Evolutionary conservation across 53 echinoderm and acorn worm genomes (phyloP), one percentile per base, ranked within the genome.

Genomic region (Zoroaster sp.): DNA sequence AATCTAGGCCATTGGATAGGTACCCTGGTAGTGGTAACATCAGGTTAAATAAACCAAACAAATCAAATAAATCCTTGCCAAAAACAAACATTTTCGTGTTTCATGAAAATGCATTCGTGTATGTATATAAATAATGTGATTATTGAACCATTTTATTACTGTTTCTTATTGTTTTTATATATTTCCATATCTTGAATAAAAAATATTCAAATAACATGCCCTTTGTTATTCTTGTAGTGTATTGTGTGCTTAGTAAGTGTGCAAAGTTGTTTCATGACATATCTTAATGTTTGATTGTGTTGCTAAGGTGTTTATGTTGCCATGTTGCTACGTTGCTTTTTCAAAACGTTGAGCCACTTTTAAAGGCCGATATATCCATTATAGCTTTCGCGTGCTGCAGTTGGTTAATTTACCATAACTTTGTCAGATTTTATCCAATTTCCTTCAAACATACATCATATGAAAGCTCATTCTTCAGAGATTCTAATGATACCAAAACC

Each of bases 221-320:
- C 10, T 69, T 69, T 28, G 10, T 69, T 11, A 10, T 32, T 31
- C 32, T 4, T 9, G 3, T 69, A 23, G 7, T 32, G 8, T 69
- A 11, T 23, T 9, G 69, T 69, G 69, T 69, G 28, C 35, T 69
- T 5, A 69, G 28, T 23, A 69, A 30, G 9, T 28, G 69, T 69
- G 32, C 2, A 32, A 69, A 69, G 69, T 69, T 69, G 15, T 31
- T 23, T 23, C 4, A 30, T 31, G 25, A 21, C 3, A 28, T 21
- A 23, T 13, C 21, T 30, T 69, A 4, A 21, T n/a, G 35, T 10
- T 32, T 69, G 7, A 69, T 69, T 5, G 15, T 9, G 69, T 69
- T 69, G 69, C 69, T 69, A 69, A 69, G 69, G 69, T 23, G 69
- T 69, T 69, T 32, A 32, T 69, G 44, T n/a, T n/a, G n/a, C n/a